Percentiles rank a stretch among this genome's conserved stretches.
These are phyloP conservation scores for Heterocephalus glaber DNA, from an alignment of 2,113 vertebrate genomes.

Conservation along the genomic window DNA sequence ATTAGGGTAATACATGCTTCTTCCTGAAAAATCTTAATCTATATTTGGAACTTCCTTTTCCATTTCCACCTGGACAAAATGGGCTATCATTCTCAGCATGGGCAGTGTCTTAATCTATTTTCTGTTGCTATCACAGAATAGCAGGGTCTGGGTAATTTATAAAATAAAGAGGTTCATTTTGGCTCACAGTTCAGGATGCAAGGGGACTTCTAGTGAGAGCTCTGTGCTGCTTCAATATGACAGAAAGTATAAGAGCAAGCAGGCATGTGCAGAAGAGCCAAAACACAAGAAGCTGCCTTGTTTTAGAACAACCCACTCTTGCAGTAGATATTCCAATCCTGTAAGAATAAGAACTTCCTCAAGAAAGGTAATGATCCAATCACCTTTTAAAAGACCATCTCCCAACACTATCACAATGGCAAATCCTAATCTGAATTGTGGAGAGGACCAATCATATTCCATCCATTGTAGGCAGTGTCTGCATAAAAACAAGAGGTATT, in stretches of 20 bases:
- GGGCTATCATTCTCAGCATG: background rate
- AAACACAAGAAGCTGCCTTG: background rate
- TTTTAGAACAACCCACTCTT: background rate
- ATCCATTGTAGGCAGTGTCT: background rate
- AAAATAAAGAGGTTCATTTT: background rate
- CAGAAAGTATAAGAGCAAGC: background rate
- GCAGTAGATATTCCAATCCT: background rate
- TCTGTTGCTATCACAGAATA: background rate
- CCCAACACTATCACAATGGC: background rate
- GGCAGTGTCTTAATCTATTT: background rate
- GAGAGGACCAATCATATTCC: background rate
- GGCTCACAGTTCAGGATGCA: background rate
- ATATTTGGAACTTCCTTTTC: background rate
- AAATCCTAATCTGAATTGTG: background rate
- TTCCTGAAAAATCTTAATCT: background rate
- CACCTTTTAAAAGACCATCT: background rate
- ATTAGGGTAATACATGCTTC: background rate
- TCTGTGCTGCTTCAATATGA: background rate
- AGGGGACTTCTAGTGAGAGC: background rate
- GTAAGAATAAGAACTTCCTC: background rate
- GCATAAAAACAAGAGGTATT: background rate
- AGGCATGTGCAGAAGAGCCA: background rate
- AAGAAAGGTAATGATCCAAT: background rate
- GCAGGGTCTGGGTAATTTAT: background rate
- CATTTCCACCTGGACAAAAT: background rate